Evolutionary conservation across 2,888 invertebrate genomes (phyloP), one percentile per base, ranked within the genome.

Genomic region (Venustoraphidia nigricollis): DNA sequence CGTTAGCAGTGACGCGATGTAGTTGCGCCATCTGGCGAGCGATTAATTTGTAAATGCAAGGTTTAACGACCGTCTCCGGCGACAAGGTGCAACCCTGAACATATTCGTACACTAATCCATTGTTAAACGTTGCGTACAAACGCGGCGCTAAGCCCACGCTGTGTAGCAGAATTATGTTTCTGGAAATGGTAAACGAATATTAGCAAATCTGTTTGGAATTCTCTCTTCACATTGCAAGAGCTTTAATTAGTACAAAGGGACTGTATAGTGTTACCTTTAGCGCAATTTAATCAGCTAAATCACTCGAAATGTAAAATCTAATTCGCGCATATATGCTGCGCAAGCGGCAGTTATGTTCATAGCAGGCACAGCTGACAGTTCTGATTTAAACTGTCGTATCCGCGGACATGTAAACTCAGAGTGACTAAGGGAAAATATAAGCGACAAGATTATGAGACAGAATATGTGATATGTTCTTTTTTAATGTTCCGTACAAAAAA

Each of bases 71-170:
- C 52, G 75, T 76, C 40, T 78, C 72, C 13, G 72, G 66, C 52
- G 75, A 81, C 14, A 91, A 67, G n/a, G 85, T 85, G 51, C 73
- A 73, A 42, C 97, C 97, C 53, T 86, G 83, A 53, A 84, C 77
- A 64, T 79, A 90, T 65, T 90, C 83, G 66, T 96, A 97, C 39
- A 85, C 87, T 54, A 97, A 71, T 10, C 97, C 97, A 73, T 98
- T 98, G 57, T 81, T 75, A 68, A 97, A 97, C 43, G 84, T 82
- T 44, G 89, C 94, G 70, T 88, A 92, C 42, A 97, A 71, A 44
- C 82, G 76, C 46, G 95, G 89, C 41, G 93, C 91, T 57, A 89
- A 75, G 13, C 85, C 86, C 56, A 78, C 76, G 51, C 76, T 73
- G 63, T 90, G 76, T 53, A 89, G 67, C 53, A 82, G 57, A 52